A percentile compares a stretch with the other conserved stretches of the same genome.
phyloP scores from a whole-genome alignment of 2,888 invertebrate genomes.

The Ornithoptera priamus region DNA sequence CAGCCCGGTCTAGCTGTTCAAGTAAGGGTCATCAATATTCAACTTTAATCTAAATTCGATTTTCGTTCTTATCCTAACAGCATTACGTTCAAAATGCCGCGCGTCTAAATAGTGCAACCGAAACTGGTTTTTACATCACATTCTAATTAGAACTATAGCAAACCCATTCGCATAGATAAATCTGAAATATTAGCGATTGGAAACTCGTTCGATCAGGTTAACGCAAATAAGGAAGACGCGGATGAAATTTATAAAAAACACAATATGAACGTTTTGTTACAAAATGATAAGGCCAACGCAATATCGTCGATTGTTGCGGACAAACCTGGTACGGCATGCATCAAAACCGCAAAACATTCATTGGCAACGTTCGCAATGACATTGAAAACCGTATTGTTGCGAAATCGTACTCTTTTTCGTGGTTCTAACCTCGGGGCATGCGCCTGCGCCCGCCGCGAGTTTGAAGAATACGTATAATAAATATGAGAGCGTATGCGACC shows the following conservation, averaged over 20 bases:
- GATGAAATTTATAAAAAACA: background rate
- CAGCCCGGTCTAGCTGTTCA: constrained; percentile 40
- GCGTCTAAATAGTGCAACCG: constrained; percentile 15
- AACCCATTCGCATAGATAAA: constrained; percentile 23
- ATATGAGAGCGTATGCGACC: constrained; percentile 78
- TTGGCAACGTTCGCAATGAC: constrained; percentile 65
- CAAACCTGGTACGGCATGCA: constrained; percentile 27
- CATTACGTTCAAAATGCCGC: constrained; percentile 27
- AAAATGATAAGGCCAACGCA: background rate
- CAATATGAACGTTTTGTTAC: background rate
- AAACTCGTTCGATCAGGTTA: constrained; percentile 12
- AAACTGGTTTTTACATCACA: constrained; percentile 30
- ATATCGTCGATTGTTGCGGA: constrained; percentile 1
- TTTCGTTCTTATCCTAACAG: constrained; percentile 23
- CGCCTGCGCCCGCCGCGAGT: constrained; percentile 61
- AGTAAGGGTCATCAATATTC: constrained; percentile 35
- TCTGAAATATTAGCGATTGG: constrained; percentile 13
- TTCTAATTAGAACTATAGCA: constrained; percentile 27
- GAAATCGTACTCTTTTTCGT: constrained; percentile 76
- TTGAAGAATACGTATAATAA: constrained; percentile 78
- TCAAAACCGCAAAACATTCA: constrained; percentile 44
- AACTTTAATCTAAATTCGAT: constrained; percentile 18
- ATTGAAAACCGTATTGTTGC: constrained; percentile 72
- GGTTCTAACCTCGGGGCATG: constrained; percentile 60
- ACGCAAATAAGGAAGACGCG: background rate